Evolutionary conservation across 2,888 invertebrate genomes (phyloP).

Genomic region (Apoda limacodes): DNA sequence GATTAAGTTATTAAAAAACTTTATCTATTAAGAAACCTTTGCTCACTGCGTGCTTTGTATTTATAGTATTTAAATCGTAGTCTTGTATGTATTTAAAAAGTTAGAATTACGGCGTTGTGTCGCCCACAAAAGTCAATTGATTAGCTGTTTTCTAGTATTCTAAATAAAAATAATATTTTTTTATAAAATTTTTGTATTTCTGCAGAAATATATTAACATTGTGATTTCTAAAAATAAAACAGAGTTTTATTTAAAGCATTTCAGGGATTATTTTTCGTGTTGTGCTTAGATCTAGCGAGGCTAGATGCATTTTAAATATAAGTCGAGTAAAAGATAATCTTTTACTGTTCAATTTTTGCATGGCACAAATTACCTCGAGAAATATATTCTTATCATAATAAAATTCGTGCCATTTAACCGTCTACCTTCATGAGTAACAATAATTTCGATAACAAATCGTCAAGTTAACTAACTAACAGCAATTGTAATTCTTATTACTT

Average conservation of each 20-base stretch:
- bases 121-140: conserved; percentile 50
- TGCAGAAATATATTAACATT: conserved; percentile 45
- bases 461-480: background rate
- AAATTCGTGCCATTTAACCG: conserved; percentile 59
- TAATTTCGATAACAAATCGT: conserved; percentile 37
- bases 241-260: conserved; percentile 68
- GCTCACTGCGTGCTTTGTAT: conserved; percentile 61
- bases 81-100: conserved; percentile 17
- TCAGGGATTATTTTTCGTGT: conserved; percentile 57
- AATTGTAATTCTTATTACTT: conserved; percentile 40
- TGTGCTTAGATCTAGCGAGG: conserved; percentile 61
- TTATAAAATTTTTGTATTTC: conserved; percentile 50
- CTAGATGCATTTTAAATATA: conserved; percentile 51
- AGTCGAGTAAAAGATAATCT: conserved; percentile 39
- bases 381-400: conserved; percentile 68
- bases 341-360: conserved; percentile 31
- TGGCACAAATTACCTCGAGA: conserved; percentile 55
- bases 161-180: conserved; percentile 49
- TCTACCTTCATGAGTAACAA: conserved; percentile 54
- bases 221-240: conserved; percentile 65
- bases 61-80: conserved; percentile 47
- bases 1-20: no score
- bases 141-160: conserved; percentile 42
- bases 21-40: no score
- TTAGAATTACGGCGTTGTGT: background rate